Conservation (phyloP, 2,797 vertebrate species). For the Xyrichtys novacula region DNA sequence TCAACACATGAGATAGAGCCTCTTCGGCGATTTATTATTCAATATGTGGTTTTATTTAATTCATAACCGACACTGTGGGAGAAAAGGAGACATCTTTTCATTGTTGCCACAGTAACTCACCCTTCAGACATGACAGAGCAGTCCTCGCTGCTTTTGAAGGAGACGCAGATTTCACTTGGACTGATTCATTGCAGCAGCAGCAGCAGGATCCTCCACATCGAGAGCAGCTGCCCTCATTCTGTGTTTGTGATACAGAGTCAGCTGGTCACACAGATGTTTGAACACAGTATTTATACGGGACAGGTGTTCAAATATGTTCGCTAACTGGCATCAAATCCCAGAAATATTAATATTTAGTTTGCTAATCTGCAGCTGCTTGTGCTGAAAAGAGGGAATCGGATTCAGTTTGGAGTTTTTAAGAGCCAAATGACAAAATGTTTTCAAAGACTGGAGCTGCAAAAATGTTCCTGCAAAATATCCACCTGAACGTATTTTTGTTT, state of each 20-base stretch:
- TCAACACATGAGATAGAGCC: neutral
- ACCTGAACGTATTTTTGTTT: no score
- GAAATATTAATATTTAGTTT: neutral
- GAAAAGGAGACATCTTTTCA: constrained; percentile 22
- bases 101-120: constrained; percentile 67
- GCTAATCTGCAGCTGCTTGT: neutral
- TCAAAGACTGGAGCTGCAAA: no score
- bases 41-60: constrained; percentile 15
- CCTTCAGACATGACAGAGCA: constrained; percentile 59
- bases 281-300: neutral
- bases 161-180: constrained; percentile 60
- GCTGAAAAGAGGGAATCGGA: neutral
- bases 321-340: neutral
- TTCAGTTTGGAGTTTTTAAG: no score
- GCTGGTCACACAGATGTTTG: constrained; percentile 3
- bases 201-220: constrained; percentile 36
- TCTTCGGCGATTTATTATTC: constrained; percentile 13
- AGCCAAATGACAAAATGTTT: no score
- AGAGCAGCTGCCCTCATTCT: neutral
- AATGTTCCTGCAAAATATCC: no score
- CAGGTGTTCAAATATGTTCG: constrained; percentile 21
- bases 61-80: constrained; percentile 21
- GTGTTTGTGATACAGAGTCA: neutral
- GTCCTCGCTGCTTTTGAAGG: constrained; percentile 42
- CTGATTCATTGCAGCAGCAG: no score